Percentiles rank a stretch among this genome's conserved stretches.
Evolutionary conservation across 2,888 invertebrate genomes (phyloP).

Genomic region (Callimorpha dominula): DNA sequence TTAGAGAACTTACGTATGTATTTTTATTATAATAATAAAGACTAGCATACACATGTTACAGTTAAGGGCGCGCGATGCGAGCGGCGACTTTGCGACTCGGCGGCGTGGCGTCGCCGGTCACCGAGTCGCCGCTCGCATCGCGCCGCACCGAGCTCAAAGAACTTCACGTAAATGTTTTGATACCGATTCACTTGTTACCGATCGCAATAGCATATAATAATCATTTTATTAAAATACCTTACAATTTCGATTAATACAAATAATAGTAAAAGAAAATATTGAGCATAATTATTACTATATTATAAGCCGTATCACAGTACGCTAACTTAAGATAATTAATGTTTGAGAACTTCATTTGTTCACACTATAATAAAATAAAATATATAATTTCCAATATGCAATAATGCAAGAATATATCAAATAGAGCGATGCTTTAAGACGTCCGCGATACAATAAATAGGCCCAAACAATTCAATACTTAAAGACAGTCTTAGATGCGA

Average conservation of each 20-base stretch:
- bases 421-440: slow-evolving; percentile 15
- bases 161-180: slow-evolving; percentile 33
- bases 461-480: slow-evolving; percentile 56
- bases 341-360: slow-evolving; percentile 53
- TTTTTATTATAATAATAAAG: slow-evolving; percentile 77
- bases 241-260: slow-evolving; percentile 65
- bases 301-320: slow-evolving; percentile 84
- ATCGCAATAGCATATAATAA: slow-evolving; percentile 48
- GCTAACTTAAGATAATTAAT: slow-evolving; percentile 74
- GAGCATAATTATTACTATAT: slow-evolving; percentile 77
- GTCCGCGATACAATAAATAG: slow-evolving; percentile 48
- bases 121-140: too few species aligned
- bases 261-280: slow-evolving; percentile 70
- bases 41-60: slow-evolving; percentile 84
- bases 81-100: too few species aligned
- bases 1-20: slow-evolving; percentile 74
- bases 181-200: slow-evolving; percentile 36
- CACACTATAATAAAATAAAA: slow-evolving; percentile 34
- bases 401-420: slow-evolving; percentile 16
- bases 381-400: slow-evolving; percentile 34
- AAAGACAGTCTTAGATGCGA: slow-evolving; percentile 59
- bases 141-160: slow-evolving; percentile 1
- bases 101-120: too few species aligned
- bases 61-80: not conserved
- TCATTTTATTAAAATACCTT: slow-evolving; percentile 58